These are phyloP conservation scores for Antedon mediterranea DNA, from an alignment of 53 echinoderm and acorn worm genomes.

Conservation along the genomic window DNA sequence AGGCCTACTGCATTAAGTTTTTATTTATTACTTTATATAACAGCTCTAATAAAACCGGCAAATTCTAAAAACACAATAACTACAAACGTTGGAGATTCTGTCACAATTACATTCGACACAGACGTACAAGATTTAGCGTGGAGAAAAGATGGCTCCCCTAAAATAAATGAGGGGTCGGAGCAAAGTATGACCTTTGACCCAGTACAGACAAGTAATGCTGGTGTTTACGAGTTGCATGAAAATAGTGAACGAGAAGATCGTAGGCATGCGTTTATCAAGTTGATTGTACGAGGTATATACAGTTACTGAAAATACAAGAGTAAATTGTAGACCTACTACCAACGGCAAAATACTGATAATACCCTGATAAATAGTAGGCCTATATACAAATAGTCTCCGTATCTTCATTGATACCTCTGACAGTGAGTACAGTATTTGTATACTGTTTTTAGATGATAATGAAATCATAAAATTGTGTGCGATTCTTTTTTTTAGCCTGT, in stretches of 20 bases:
- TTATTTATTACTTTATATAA: not conserved
- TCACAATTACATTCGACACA: not conserved
- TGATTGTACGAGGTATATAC: not conserved
- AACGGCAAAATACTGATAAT: too few relatives aligned
- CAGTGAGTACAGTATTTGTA: too few relatives aligned
- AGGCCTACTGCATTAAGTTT: too few relatives aligned
- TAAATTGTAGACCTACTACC: too few relatives aligned
- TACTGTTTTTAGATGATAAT: too few relatives aligned
- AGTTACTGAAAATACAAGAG: too few relatives aligned
- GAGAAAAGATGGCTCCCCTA: not conserved
- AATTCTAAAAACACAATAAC: not conserved
- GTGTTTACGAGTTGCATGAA: not conserved
- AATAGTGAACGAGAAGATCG: not conserved
- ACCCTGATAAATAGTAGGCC: too few relatives aligned
- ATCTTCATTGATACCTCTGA: too few relatives aligned
- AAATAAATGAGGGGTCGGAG: not conserved
- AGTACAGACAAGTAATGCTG: not conserved
- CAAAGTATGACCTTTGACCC: not conserved
- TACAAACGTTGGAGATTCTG: not conserved
- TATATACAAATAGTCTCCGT: too few relatives aligned
- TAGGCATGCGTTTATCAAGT: not conserved
- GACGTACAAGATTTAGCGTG: not conserved
- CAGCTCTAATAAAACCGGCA: not conserved
- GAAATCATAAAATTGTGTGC: too few relatives aligned
- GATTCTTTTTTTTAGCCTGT: constrained; percentile 52